A percentile compares a stretch with the other conserved stretches of the same genome.
These are phyloP conservation scores for Rhizomys pruinosus DNA, from an alignment of 2,113 vertebrate species.

Conservation along the genomic window DNA sequence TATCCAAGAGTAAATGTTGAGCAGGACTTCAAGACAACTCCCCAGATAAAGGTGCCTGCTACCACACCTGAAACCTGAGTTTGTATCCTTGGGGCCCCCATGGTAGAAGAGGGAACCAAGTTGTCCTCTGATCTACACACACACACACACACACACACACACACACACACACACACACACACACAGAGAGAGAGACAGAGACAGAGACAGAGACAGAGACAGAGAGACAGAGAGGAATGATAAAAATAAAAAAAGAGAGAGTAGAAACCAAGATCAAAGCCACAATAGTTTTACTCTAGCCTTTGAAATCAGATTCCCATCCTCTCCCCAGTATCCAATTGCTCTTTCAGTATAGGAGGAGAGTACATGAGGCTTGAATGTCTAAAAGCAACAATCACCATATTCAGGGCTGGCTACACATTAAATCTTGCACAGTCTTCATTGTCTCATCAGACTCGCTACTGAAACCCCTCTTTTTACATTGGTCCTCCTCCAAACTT, in stretches of 20 bases:
- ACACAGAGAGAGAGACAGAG: no score
- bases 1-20: neutral
- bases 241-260: neutral
- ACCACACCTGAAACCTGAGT: neutral
- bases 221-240: no score
- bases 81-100: no score
- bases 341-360: neutral
- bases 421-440: neutral
- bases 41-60: neutral
- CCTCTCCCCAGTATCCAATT: neutral
- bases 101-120: neutral
- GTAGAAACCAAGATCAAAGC: neutral
- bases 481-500: neutral
- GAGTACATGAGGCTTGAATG: constrained; percentile 3
- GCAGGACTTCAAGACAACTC: neutral
- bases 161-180: neutral
- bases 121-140: neutral
- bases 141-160: neutral
- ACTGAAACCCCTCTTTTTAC: neutral
- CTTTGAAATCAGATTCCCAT: neutral
- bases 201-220: no score
- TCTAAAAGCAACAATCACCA: neutral
- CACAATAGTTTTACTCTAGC: neutral
- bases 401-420: neutral
- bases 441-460: neutral